These are phyloP conservation scores for Allygus modestus DNA, from an alignment of 2,888 invertebrate genomes.

Conservation along the genomic window DNA sequence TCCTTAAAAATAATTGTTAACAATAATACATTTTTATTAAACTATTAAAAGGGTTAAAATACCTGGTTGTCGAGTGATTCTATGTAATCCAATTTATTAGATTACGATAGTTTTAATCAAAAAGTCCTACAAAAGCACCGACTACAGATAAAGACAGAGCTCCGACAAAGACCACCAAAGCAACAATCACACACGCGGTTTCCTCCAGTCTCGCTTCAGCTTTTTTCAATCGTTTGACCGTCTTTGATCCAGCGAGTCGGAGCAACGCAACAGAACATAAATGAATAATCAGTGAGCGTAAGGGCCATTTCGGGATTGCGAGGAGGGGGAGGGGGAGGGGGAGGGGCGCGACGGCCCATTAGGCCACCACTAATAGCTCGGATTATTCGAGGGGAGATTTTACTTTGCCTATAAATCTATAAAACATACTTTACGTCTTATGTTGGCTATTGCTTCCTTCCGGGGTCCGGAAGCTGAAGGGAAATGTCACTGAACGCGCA, in stretches of 20 bases:
- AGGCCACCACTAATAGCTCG: conserved; percentile 48
- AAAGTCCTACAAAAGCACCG: background rate
- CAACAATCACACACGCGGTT: conserved; percentile 38
- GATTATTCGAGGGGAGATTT: conserved; percentile 44
- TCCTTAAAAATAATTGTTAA: no score
- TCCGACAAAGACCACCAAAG: conserved; percentile 17
- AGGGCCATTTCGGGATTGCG: conserved; percentile 43
- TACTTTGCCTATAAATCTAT: conserved; percentile 38
- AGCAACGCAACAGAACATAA: conserved; percentile 43
- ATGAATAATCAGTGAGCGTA: conserved; percentile 46
- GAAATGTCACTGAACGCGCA: background rate
- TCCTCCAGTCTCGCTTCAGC: conserved; percentile 38
- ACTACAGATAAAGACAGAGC: background rate
- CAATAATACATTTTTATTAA: no score
- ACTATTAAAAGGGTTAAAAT: no score
- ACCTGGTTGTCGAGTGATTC: no score
- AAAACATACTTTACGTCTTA: conserved; percentile 42
- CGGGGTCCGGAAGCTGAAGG: background rate
- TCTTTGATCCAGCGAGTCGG: conserved; percentile 29
- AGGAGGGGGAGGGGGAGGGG: background rate
- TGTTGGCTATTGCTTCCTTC: conserved; percentile 37
- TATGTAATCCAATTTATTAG: no score
- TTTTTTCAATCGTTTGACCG: conserved; percentile 28
- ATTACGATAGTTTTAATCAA: no score
- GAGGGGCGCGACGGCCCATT: conserved; percentile 39